These are phyloP conservation scores for Philonicus albiceps DNA, from an alignment of 2,888 invertebrate species.

Conservation along the genomic window DNA sequence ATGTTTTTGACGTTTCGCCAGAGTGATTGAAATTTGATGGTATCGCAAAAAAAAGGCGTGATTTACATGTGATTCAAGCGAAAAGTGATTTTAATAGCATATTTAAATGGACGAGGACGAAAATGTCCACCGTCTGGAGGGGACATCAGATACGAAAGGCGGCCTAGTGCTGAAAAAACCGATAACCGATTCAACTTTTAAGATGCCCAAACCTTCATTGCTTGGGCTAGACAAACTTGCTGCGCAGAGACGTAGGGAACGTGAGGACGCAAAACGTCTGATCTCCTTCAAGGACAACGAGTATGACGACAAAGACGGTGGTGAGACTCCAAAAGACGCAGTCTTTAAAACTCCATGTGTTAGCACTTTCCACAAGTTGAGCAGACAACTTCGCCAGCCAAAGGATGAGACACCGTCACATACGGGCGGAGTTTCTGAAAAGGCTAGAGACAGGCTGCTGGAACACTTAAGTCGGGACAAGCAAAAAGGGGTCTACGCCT, in stretches of 20 bases:
- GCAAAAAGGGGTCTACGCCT: conserved; percentile 76
- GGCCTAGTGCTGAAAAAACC: conserved; percentile 76
- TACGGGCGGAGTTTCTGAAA: conserved; percentile 87
- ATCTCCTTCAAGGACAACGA: conserved; percentile 71
- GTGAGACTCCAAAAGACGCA: conserved; percentile 54
- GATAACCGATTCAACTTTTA: conserved; percentile 67
- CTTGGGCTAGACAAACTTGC: conserved; percentile 87
- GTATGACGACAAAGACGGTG: conserved; percentile 61
- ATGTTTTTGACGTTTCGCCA: neutral
- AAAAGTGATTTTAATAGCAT: neutral
- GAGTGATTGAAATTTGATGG: neutral
- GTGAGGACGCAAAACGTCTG: conserved; percentile 69
- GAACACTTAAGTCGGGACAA: conserved; percentile 69
- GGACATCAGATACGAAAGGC: conserved; percentile 70
- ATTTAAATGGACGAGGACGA: conserved; percentile 52
- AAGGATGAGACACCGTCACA: conserved; percentile 93
- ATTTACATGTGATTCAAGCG: neutral
- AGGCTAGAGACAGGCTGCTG: conserved; percentile 71
- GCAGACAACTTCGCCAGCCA: conserved; percentile 77
- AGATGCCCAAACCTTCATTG: conserved; percentile 78
- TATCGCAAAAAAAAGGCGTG: neutral
- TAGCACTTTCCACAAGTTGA: conserved; percentile 58
- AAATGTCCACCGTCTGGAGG: conserved; percentile 75
- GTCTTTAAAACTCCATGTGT: conserved; percentile 61
- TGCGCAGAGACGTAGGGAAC: conserved; percentile 72